Base-by-base conservation (phyloP, 2,888 invertebrate genomes). In the Phengaris arion region DNA sequence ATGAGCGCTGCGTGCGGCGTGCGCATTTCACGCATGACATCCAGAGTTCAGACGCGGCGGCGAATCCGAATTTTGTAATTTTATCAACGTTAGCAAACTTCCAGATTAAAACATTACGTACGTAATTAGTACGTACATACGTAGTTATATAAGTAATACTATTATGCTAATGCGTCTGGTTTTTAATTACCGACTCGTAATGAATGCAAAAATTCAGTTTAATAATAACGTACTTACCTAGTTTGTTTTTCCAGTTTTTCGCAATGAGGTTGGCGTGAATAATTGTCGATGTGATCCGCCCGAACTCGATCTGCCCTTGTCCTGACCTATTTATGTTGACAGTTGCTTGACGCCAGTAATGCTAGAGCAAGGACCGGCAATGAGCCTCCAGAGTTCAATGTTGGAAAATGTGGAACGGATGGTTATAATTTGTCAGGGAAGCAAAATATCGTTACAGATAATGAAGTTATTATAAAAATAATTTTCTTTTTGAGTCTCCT, bases 321-420 rank as follows among this genome's bases (percentile, higher is more conserved):
- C 87, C 87, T 90, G 90, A 90, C 89, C 90, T 88, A 89, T 89
- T 91, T 91, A 87, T 88, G 89, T 90, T 89, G 90, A 90, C 90
- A 88, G 85, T 88, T 86, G 84, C 82, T 87, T 91, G 91, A 90
- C 90, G 90, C 90, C 90, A 91, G 85, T 84, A 59, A 48, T 75
- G 74, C 77, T 86, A 85, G 84, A 86, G 81, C 79, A 85, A 86
- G 85, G 64, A 64, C 64, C 35, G 10, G 10, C 10, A 8, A 22
- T 64, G 22, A 64, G 45, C 64, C 59, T 22, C 10, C 15, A 57
- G 57, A 22, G 59, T 59, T 59, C 59, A 22, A 22, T 59, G 59
- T 59, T 22, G 12, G 6, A 9, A 52, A 52, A 52, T 52, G 12
- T 45, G 35, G 6, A 64, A 6, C 10, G 22, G 59, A 64, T 64